Conservation (phyloP, 2,113 vertebrate genomes). For the Petaurus breviceps region DNA sequence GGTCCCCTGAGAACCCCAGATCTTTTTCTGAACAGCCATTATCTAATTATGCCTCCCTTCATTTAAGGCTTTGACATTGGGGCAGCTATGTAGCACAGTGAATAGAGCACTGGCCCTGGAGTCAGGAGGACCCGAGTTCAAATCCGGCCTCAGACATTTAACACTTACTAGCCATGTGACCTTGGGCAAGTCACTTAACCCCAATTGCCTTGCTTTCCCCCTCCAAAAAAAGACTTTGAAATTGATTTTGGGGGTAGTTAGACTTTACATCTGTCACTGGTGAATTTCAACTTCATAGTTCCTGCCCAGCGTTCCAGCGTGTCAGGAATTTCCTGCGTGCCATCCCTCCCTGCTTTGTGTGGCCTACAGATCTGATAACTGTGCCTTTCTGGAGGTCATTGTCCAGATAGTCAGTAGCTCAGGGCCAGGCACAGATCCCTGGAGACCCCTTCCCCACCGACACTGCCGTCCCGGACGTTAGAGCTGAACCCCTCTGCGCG, state of each 20-base stretch:
- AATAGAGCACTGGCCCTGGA: no score
- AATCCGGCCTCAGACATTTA: no score
- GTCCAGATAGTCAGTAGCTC: background rate
- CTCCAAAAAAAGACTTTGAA: background rate
- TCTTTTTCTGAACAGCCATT: background rate
- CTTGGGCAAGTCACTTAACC: no score
- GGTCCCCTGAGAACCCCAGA: background rate
- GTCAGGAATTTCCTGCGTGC: background rate
- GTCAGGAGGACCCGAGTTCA: no score
- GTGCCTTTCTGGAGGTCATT: background rate
- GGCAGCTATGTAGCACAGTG: no score
- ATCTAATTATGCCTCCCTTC: background rate
- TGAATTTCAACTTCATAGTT: background rate
- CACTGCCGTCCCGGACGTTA: no score
- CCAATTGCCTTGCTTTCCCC: no score
- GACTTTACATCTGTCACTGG: background rate
- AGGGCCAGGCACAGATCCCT: background rate
- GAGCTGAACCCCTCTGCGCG: no score
- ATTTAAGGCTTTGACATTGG: background rate
- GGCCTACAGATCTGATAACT: background rate
- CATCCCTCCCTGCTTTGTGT: background rate
- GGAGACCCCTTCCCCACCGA: no score
- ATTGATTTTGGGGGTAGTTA: background rate
- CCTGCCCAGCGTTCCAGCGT: background rate
- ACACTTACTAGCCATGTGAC: no score